These are phyloP conservation scores for Sipha maydis DNA, from an alignment of 2,888 invertebrate species.

Conservation along the genomic window DNA sequence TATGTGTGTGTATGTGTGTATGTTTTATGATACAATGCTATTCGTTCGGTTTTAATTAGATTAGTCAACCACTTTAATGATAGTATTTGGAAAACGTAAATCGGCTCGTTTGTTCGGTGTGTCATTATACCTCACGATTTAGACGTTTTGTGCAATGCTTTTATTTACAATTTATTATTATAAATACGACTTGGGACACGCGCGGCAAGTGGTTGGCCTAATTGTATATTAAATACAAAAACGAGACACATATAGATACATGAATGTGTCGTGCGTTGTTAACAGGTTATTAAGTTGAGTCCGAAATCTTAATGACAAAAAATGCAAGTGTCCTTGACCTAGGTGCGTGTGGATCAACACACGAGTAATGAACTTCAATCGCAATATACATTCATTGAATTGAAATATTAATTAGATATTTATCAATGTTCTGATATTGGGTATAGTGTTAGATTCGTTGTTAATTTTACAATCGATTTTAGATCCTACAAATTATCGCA, in stretches of 20 bases:
- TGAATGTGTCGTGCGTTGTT: not conserved
- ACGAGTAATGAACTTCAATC: constrained; percentile 18
- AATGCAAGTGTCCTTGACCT: constrained; percentile 20
- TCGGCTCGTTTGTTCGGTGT: constrained; percentile 15
- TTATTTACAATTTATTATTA: not conserved
- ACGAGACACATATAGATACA: not conserved
- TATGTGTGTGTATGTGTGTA: not conserved
- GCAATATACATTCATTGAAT: not conserved
- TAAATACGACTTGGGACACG: not conserved
- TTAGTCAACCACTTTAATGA: constrained; percentile 19
- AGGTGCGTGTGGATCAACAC: not conserved
- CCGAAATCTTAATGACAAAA: not conserved
- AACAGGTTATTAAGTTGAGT: not conserved
- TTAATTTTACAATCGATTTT: constrained; percentile 18
- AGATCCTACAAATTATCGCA: not conserved
- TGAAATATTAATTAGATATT: constrained; percentile 7
- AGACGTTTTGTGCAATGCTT: constrained; percentile 26
- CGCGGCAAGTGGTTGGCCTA: not conserved
- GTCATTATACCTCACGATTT: not conserved
- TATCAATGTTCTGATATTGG: not conserved
- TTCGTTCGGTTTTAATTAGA: not conserved
- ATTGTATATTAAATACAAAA: not conserved
- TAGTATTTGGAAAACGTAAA: constrained; percentile 23
- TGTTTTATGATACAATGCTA: too few species aligned
- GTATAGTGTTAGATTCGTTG: not conserved